Base-by-base conservation (phyloP, 2,113 vertebrate genomes). In the Tamias sibiricus region DNA sequence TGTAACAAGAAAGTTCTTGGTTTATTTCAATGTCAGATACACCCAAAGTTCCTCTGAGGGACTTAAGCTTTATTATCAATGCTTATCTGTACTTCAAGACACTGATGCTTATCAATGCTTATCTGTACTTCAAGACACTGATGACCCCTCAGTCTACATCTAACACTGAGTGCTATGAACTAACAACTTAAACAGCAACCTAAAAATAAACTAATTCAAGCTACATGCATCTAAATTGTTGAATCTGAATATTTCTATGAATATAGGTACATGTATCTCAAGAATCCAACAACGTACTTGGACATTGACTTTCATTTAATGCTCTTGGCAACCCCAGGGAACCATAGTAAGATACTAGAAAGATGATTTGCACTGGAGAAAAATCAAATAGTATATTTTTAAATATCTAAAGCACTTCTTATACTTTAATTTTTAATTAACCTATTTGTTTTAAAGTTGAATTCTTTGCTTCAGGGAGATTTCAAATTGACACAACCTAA, bases 351-450 rank as follows among this genome's bases (percentile, higher is more conserved):
- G n/a, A 83, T 59, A 68, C 5, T 81, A 74, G 20, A 87, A 17
- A 7, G 26, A 35, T 59, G 5, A 26, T 80, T 54, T 66, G 75
- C 69, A 40, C 62, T 87, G 40, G 52, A 76, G 62, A 83, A 96
- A 87, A 66, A 40, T 17, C 84, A 87, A 49, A 95, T 44, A 76
- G 6, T 90, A 2, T 30, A 87, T 79, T 92, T 90, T 52, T 49
- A 95, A 91, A 79, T 69, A 86, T 22, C 86, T 93, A 66, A 71
- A 93, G 82, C 20, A 49, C 11, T 90, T 92, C 35, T 75, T 40
- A 2, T 40, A n/a, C 52, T 85, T 90, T 90, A 83, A 24, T 71
- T 91, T 92, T 76, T 89, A 95, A 95, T 82, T 92, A 95, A 64
- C 17, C 35, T 47, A 85, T 62, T 28, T 52, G 6, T 35, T 94